These are phyloP conservation scores for Rhinoptilus africanus DNA, from an alignment of 2,113 vertebrate genomes.

Conservation along the genomic window DNA sequence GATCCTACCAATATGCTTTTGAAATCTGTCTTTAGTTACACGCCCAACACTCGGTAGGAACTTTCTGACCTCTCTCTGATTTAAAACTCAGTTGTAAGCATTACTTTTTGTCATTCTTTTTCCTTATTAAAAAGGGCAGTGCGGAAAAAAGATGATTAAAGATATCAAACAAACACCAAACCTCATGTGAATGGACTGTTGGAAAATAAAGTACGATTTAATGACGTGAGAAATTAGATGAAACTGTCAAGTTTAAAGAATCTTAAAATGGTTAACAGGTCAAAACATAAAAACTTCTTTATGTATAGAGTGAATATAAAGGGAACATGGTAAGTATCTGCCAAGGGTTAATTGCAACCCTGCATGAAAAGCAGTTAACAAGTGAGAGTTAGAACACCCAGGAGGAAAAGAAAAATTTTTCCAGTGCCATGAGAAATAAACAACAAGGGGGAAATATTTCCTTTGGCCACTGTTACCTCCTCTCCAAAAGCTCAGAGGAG, in stretches of 20 bases:
- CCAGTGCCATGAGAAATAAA: conserved; percentile 88
- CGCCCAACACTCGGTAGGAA: background rate
- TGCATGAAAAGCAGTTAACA: conserved; percentile 91
- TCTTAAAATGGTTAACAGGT: conserved; percentile 73
- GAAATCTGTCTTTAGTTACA: conserved; percentile 2
- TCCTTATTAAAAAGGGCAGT: conserved; percentile 49
- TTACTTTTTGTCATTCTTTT: conserved; percentile 26
- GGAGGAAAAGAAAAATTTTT: conserved; percentile 83
- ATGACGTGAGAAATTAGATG: conserved; percentile 76
- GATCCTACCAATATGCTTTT: background rate
- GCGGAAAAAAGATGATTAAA: conserved; percentile 61
- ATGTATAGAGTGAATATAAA: conserved; percentile 67
- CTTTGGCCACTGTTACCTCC: conserved; percentile 81
- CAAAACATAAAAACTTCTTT: conserved; percentile 78
- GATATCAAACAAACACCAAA: conserved; percentile 65
- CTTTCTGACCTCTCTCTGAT: conserved; percentile 12
- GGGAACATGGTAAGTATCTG: conserved; percentile 72
- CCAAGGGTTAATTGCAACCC: conserved; percentile 88
- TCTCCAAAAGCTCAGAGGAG: conserved; percentile 79
- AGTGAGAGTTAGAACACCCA: conserved; percentile 90
- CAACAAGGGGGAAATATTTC: conserved; percentile 82
- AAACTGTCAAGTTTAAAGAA: conserved; percentile 75
- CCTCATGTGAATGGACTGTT: conserved; percentile 61
- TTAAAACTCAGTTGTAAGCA: conserved; percentile 23
- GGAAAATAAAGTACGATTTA: conserved; percentile 70